phyloP scores from a whole-genome alignment of 2,113 vertebrate species.

The Apteryx owenii region DNA sequence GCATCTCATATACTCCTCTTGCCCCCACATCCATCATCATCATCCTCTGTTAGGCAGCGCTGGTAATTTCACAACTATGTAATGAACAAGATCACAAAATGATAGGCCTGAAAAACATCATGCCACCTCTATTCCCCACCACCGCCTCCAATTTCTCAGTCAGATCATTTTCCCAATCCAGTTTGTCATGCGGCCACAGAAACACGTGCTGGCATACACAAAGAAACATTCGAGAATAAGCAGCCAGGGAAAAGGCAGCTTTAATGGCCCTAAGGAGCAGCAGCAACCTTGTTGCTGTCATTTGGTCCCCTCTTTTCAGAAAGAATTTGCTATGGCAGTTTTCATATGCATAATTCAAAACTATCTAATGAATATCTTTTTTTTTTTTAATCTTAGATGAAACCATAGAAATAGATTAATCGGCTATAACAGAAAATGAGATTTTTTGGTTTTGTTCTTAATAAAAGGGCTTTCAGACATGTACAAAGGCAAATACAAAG shows the following conservation, averaged over 20 bases:
- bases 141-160: not conserved
- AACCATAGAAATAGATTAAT: not conserved
- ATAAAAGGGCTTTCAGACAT: not conserved
- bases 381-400: not conserved
- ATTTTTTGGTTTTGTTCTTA: not conserved
- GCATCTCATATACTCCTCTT: not conserved
- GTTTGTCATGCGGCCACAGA: fast-evolving
- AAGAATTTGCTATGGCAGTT: not conserved
- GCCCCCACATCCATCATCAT: not conserved
- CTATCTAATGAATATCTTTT: not conserved
- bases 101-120: not conserved
- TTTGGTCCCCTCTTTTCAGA: not conserved
- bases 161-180: not conserved
- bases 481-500: not conserved
- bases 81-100: not conserved
- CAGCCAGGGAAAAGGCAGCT: not conserved
- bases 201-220: fast-evolving
- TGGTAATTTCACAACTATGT: not conserved
- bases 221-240: not conserved
- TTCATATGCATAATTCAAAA: not conserved
- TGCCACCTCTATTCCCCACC: fast-evolving
- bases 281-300: not conserved
- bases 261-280: not conserved
- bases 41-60: not conserved
- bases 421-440: fast-evolving